Evolutionary conservation across 2,888 invertebrate species (phyloP).

Genomic region (Phengaris alcon): DNA sequence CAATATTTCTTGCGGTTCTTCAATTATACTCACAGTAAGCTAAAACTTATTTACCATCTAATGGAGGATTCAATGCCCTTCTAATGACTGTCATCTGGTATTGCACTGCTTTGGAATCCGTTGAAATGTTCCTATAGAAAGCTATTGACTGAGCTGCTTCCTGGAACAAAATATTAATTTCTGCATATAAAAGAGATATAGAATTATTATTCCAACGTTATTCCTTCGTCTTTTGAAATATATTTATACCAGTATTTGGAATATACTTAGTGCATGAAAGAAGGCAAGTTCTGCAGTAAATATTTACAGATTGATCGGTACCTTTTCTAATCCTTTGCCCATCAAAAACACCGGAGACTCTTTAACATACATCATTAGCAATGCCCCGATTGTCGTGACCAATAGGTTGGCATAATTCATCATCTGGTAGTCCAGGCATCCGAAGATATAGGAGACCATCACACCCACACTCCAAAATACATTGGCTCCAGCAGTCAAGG

Average conservation of each 20-base stretch:
- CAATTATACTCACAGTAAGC: no score
- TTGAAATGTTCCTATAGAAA: slow-evolving; percentile 15
- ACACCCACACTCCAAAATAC: slow-evolving; percentile 34
- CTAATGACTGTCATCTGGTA: slow-evolving; percentile 25
- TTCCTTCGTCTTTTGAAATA: no score
- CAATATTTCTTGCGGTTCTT: background rate
- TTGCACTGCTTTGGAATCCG: slow-evolving; percentile 20
- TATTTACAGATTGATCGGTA: background rate
- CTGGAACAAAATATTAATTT: slow-evolving; percentile 1
- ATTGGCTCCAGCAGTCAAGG: slow-evolving; percentile 33
- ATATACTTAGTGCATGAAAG: no score
- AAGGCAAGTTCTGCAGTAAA: background rate
- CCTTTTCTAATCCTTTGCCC: slow-evolving; percentile 29
- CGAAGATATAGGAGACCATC: slow-evolving; percentile 42
- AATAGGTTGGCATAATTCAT: slow-evolving; percentile 49
- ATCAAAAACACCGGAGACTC: slow-evolving; percentile 46
- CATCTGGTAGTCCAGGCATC: slow-evolving; percentile 46
- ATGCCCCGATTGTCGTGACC: slow-evolving; percentile 41
- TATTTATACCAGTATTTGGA: no score
- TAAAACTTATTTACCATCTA: background rate
- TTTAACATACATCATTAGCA: slow-evolving; percentile 44
- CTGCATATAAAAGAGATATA: no score
- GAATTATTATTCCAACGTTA: no score
- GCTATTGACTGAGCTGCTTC: slow-evolving; percentile 25
- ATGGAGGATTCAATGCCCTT: slow-evolving; percentile 7